phyloP scores from a whole-genome alignment of 1,140 invertebrate genomes.

The Charaxes varanes region DNA sequence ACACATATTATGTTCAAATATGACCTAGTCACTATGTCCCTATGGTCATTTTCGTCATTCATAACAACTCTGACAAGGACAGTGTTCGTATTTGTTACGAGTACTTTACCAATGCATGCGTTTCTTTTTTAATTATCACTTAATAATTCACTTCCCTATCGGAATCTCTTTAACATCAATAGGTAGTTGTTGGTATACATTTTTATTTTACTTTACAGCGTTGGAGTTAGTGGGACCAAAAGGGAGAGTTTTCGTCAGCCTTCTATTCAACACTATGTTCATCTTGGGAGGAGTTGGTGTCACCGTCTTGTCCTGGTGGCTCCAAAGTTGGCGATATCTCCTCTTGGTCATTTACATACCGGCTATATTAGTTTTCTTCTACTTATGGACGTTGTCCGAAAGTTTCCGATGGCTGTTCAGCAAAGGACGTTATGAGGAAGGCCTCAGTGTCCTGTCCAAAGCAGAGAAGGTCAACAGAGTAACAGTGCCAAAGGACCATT shows the following conservation, averaged over 20 bases:
- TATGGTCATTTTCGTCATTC: too few species aligned
- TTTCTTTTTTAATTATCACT: too few species aligned
- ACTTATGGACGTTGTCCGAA: constrained; percentile 77
- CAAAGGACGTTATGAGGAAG: constrained; percentile 81
- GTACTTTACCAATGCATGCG: too few species aligned
- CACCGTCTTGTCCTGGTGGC: constrained; percentile 80
- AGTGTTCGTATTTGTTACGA: too few species aligned
- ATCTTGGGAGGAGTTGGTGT: constrained; percentile 82
- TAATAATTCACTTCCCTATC: too few species aligned
- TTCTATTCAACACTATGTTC: constrained; percentile 82
- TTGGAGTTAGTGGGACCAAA: constrained; percentile 84
- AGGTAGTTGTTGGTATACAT: too few species aligned
- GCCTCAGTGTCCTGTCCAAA: constrained; percentile 75
- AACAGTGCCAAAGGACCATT: constrained; percentile 72
- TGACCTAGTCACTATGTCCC: too few species aligned
- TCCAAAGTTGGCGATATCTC: constrained; percentile 81
- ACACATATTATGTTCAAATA: too few species aligned
- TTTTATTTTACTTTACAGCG: constrained; percentile 33
- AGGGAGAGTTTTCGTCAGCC: constrained; percentile 82
- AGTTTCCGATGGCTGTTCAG: constrained; percentile 85
- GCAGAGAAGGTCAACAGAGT: constrained; percentile 81
- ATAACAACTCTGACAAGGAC: too few species aligned
- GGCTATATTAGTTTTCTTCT: constrained; percentile 78
- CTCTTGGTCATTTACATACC: constrained; percentile 81
- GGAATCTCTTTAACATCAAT: too few species aligned